Percentiles rank a stretch among this genome's conserved stretches.
These are phyloP conservation scores for Zonitis immaculata DNA, from an alignment of 2,888 invertebrate species.

Conservation along the genomic window DNA sequence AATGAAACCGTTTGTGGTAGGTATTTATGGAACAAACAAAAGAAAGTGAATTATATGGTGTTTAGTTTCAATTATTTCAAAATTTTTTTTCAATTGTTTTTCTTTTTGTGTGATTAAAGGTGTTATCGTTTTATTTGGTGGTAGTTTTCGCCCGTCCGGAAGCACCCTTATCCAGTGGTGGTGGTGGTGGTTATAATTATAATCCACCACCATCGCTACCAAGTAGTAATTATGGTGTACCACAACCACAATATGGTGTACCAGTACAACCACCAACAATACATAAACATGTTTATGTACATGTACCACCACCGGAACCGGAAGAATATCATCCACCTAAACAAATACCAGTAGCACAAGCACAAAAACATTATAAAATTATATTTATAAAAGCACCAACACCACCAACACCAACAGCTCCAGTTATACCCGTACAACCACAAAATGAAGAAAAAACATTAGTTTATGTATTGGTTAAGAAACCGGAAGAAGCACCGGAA, in stretches of 20 bases:
- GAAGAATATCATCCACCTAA: slow-evolving; percentile 66
- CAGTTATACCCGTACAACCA: slow-evolving; percentile 74
- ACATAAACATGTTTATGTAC: slow-evolving; percentile 88
- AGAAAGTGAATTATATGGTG: too few species aligned
- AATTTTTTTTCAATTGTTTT: slow-evolving; percentile 11
- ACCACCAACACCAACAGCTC: slow-evolving; percentile 75
- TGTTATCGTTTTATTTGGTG: slow-evolving; percentile 45
- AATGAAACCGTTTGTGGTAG: neutral
- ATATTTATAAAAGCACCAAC: slow-evolving; percentile 84
- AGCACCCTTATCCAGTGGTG: too few species aligned
- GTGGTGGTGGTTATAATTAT: slow-evolving; percentile 45
- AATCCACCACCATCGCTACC: slow-evolving; percentile 48
- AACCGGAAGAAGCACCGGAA: slow-evolving; percentile 79
- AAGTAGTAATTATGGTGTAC: slow-evolving; percentile 49
- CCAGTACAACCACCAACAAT: slow-evolving; percentile 71
- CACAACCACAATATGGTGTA: slow-evolving; percentile 64
- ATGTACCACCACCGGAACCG: slow-evolving; percentile 83
- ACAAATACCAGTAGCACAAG: slow-evolving; percentile 53
- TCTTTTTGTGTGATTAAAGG: slow-evolving; percentile 25
- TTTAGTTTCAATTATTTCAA: too few species aligned
- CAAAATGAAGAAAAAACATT: slow-evolving; percentile 87
- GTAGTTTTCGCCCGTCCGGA: slow-evolving; percentile 38
- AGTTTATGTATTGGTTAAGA: slow-evolving; percentile 84
- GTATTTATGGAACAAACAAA: neutral
- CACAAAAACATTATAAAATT: slow-evolving; percentile 80